A percentile compares a stretch with the other conserved stretches of the same genome.
phyloP scores from a whole-genome alignment of 2,113 vertebrate genomes.

The Anoura caudifer region DNA sequence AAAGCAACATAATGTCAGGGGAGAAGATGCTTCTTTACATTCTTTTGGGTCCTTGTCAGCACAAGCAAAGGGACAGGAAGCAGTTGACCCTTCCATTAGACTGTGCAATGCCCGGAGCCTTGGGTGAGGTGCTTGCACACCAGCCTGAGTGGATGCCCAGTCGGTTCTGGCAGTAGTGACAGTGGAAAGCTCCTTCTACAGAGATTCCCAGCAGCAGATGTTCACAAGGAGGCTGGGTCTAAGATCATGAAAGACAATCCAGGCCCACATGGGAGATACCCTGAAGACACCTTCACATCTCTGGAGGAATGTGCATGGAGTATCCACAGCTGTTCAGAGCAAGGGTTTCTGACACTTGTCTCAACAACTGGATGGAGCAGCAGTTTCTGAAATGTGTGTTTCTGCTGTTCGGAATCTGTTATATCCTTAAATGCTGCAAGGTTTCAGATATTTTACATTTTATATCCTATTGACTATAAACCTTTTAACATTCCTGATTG shows the following conservation, averaged over 20 bases:
- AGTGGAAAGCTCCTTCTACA: not conserved
- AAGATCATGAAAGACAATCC: not conserved
- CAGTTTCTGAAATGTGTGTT: not conserved
- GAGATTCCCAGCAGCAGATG: not conserved
- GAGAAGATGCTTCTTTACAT: not conserved
- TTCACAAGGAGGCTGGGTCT: not conserved
- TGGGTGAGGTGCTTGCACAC: accelerated
- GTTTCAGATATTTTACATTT: not conserved
- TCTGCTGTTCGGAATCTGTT: not conserved
- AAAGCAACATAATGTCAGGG: not conserved
- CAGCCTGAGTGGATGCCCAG: accelerated
- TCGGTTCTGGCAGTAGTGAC: too few species aligned
- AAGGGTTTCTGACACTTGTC: not conserved
- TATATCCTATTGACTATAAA: not conserved
- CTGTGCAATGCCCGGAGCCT: accelerated
- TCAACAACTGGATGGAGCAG: not conserved
- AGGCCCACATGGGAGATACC: not conserved
- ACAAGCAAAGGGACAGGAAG: not conserved
- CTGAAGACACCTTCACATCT: not conserved
- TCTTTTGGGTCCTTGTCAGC: not conserved
- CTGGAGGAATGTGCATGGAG: accelerated
- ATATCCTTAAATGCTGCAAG: not conserved
- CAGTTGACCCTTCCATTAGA: not conserved
- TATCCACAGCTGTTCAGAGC: too few species aligned
- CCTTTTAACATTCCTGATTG: not conserved